Conservation (phyloP, 2,113 vertebrate species). For the Notothenia rossii region DNA sequence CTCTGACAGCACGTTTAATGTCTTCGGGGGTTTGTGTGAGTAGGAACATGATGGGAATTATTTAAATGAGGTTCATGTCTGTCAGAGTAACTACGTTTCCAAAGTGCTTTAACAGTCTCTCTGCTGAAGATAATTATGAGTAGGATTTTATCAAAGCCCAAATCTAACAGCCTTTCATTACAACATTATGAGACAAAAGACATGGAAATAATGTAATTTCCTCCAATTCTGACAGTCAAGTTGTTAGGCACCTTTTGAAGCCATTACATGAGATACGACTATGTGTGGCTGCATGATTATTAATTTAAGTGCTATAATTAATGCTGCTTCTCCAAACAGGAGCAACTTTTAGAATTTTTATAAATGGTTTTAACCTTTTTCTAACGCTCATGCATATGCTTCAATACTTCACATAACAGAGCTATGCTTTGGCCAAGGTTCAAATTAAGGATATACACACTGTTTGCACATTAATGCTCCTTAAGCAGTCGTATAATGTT, state of each 20-base stretch:
- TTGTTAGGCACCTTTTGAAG: neutral
- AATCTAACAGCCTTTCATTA: constrained; percentile 16
- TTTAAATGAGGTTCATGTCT: constrained; percentile 35
- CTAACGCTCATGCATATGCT: neutral
- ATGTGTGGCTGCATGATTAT: neutral
- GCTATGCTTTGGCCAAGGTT: neutral
- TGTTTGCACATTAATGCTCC: neutral
- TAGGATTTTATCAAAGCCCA: constrained; percentile 2
- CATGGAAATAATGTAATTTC: neutral
- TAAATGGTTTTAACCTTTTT: constrained; percentile 10
- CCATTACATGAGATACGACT: neutral
- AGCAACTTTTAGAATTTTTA: neutral
- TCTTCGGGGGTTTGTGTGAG: constrained; percentile 3
- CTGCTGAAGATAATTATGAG: constrained; percentile 8
- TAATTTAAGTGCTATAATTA: constrained; percentile 2
- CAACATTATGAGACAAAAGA: constrained; percentile 15
- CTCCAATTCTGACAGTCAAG: constrained; percentile 5
- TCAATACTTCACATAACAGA: constrained; percentile 1
- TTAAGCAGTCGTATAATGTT: neutral
- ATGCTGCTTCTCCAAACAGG: neutral
- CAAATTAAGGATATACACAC: neutral
- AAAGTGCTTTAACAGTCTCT: constrained; percentile 1
- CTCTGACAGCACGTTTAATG: neutral
- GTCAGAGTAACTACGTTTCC: constrained; percentile 1
- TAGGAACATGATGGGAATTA: constrained; percentile 15